Evolutionary conservation across 2,797 vertebrate genomes (phyloP).

Genomic region (Oreortyx pictus): DNA sequence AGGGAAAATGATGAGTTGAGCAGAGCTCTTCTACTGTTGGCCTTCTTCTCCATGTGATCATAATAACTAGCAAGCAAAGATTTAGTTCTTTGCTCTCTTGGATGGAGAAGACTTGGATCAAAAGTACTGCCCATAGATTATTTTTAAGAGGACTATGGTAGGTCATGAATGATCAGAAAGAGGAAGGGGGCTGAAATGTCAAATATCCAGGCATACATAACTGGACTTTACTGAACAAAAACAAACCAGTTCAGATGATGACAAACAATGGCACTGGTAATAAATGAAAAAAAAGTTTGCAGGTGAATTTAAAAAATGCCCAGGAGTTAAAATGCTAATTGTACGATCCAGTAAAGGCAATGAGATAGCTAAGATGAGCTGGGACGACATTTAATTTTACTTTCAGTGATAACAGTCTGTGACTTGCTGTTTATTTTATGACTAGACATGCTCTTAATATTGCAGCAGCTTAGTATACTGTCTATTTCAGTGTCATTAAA

Average conservation of each 20-base stretch:
- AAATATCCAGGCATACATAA: not conserved
- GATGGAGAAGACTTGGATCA: not conserved
- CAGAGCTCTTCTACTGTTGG: not conserved
- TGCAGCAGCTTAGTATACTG: not conserved
- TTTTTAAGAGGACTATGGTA: not conserved
- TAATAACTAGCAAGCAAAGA: not conserved
- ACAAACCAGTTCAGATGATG: not conserved
- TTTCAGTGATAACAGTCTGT: not conserved
- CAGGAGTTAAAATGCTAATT: not conserved
- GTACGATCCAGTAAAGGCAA: not conserved
- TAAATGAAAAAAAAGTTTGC: not conserved
- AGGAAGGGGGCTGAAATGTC: not conserved
- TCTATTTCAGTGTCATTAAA: not conserved
- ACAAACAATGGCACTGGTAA: not conserved
- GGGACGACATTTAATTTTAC: not conserved
- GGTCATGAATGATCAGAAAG: not conserved
- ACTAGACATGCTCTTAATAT: not conserved
- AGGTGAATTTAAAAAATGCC: not conserved
- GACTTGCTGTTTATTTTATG: not conserved
- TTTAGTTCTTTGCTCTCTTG: not conserved
- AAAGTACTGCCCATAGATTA: not conserved
- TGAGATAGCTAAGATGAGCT: not conserved
- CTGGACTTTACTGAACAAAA: not conserved
- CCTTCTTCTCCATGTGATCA: not conserved
- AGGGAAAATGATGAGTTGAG: not conserved